These are phyloP conservation scores for Molossus molossus DNA, from an alignment of 2,797 vertebrate genomes.

Conservation along the genomic window DNA sequence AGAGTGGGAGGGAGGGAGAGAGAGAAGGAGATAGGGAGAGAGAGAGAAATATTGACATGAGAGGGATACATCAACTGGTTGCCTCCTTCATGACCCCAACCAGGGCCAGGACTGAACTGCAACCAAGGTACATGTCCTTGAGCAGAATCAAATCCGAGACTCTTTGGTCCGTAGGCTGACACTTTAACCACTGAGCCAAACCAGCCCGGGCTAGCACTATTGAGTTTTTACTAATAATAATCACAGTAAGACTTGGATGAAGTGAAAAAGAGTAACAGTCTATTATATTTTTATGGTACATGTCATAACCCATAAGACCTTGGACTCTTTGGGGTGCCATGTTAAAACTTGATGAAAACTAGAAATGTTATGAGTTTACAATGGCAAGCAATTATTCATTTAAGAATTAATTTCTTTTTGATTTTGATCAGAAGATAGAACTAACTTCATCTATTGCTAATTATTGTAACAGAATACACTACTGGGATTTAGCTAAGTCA, in stretches of 20 bases:
- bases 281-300: slow-evolving; percentile 34
- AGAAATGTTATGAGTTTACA: background rate
- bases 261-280: background rate
- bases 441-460: background rate
- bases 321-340: slow-evolving; percentile 2
- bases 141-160: too few species aligned
- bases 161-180: too few species aligned
- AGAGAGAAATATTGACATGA: too few species aligned
- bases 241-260: background rate
- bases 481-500: background rate
- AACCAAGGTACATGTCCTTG: too few species aligned
- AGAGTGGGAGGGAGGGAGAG: too few species aligned
- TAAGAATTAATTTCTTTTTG: slow-evolving; percentile 20
- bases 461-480: slow-evolving; percentile 2
- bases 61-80: too few species aligned
- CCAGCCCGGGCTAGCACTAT: background rate
- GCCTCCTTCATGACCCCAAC: too few species aligned
- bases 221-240: slow-evolving; percentile 30
- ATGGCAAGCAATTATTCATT: slow-evolving; percentile 24
- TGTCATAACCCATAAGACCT: background rate
- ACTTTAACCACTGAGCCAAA: too few species aligned
- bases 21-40: too few species aligned
- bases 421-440: slow-evolving; percentile 33
- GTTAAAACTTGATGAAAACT: slow-evolving; percentile 31
- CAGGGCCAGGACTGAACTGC: too few species aligned